A percentile compares a stretch with the other conserved stretches of the same genome.
phyloP scores from a whole-genome alignment of 2,888 invertebrate genomes.

The Drosophila niveifrons region DNA sequence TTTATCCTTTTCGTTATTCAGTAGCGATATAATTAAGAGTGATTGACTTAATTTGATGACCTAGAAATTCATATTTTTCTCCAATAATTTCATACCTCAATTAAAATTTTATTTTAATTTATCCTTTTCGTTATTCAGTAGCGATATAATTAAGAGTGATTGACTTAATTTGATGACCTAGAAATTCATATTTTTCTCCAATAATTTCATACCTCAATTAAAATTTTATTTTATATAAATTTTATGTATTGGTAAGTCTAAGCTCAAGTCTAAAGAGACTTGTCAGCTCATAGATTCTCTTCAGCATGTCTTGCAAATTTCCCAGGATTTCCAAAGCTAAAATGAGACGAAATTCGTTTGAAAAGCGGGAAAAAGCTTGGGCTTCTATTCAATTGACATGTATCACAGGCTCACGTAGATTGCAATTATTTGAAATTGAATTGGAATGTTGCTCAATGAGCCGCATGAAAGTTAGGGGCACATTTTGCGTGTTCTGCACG shows the following conservation, averaged over 20 bases:
- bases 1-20: background rate
- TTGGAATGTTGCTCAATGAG: constrained; percentile 69
- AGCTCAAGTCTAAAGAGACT: background rate
- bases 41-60: too few species aligned
- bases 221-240: background rate
- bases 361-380: background rate
- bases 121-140: background rate
- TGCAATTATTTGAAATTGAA: constrained; percentile 74
- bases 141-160: too few species aligned
- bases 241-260: background rate
- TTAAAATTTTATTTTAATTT: background rate
- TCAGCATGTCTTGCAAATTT: background rate
- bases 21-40: too few species aligned
- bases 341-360: background rate
- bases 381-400: constrained; percentile 15
- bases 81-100: too few species aligned
- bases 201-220: background rate
- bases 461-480: constrained; percentile 42
- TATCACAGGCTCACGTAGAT: constrained; percentile 33
- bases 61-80: too few species aligned
- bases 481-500: constrained; percentile 53
- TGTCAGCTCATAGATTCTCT: background rate
- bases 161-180: too few species aligned
- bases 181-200: too few species aligned
- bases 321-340: background rate